Evolutionary conservation across 2,113 vertebrate species (phyloP).

Genomic region (Scomber japonicus): DNA sequence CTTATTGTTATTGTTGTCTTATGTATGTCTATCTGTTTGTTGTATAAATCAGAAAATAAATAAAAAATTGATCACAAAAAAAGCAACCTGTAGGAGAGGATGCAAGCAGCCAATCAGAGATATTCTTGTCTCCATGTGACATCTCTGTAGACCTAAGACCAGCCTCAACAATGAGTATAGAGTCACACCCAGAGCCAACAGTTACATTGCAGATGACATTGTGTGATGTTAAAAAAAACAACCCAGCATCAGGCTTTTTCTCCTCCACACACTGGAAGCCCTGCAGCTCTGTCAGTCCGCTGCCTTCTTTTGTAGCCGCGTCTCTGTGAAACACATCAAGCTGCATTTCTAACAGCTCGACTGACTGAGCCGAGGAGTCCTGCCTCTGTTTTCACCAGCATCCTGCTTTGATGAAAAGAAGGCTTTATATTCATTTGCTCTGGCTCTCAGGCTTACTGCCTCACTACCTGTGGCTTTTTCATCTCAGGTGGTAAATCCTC

Average conservation of each 20-base stretch:
- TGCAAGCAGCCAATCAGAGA: too few species aligned
- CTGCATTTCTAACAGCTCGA: neutral
- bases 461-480: conserved; percentile 27
- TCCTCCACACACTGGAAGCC: neutral
- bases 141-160: too few species aligned
- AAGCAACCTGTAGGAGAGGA: neutral
- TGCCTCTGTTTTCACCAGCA: conserved; percentile 11
- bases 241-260: neutral
- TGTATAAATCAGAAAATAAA: too few species aligned
- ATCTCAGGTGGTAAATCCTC: conserved; percentile 32
- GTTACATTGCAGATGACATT: neutral
- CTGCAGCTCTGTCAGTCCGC: conserved; percentile 11
- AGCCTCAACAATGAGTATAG: neutral
- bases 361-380: conserved; percentile 9
- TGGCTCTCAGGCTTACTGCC: neutral
- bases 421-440: conserved; percentile 9
- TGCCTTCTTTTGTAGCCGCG: neutral
- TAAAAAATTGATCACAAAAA: too few species aligned
- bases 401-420: conserved; percentile 12
- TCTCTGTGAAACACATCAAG: conserved; percentile 20
- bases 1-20: too few species aligned
- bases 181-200: neutral
- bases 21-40: too few species aligned
- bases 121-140: too few species aligned
- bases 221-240: conserved; percentile 13